A percentile compares a stretch with the other conserved stretches of the same genome.
phyloP scores from a whole-genome alignment of 1,140 invertebrate genomes.

The Panagrolaimus sp. region DNA sequence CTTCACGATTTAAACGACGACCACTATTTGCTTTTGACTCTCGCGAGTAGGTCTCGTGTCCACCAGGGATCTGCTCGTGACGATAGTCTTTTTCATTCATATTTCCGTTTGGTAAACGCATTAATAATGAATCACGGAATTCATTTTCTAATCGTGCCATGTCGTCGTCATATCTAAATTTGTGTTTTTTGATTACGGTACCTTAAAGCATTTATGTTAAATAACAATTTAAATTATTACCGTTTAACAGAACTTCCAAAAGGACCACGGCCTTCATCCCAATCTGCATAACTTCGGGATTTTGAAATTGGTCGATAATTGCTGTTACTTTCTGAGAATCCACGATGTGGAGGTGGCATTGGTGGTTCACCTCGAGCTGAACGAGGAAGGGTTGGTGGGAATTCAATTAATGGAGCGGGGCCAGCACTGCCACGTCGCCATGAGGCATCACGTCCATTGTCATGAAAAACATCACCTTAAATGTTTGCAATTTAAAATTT shows the following conservation, averaged over 20 bases:
- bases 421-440: slow-evolving; percentile 22
- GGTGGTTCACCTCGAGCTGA: slow-evolving; percentile 25
- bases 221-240: too few relatives aligned
- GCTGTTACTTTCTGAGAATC: not conserved
- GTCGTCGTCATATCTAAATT: slow-evolving; percentile 34
- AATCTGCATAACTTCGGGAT: slow-evolving; percentile 42
- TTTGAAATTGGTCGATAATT: slow-evolving; percentile 27
- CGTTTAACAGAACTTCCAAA: too few relatives aligned
- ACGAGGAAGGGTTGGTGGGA: slow-evolving; percentile 52
- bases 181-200: too few relatives aligned
- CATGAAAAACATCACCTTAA: slow-evolving; percentile 47
- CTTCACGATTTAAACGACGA: slow-evolving; percentile 19
- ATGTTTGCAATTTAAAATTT: slow-evolving; percentile 17
- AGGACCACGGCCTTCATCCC: slow-evolving; percentile 18
- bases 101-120: slow-evolving; percentile 32
- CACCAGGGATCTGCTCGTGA: slow-evolving; percentile 34
- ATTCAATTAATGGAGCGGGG: slow-evolving; percentile 49
- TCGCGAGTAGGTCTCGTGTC: slow-evolving; percentile 34
- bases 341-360: slow-evolving; percentile 45
- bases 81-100: slow-evolving; percentile 32
- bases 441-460: slow-evolving; percentile 23
- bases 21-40: slow-evolving; percentile 28
- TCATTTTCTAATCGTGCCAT: slow-evolving; percentile 41
- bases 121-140: slow-evolving; percentile 37
- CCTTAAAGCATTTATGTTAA: too few relatives aligned